Percentiles rank a stretch among this genome's conserved stretches.
Evolutionary conservation across 2,113 vertebrate species (phyloP).

Genomic region (Podilymbus podiceps): DNA sequence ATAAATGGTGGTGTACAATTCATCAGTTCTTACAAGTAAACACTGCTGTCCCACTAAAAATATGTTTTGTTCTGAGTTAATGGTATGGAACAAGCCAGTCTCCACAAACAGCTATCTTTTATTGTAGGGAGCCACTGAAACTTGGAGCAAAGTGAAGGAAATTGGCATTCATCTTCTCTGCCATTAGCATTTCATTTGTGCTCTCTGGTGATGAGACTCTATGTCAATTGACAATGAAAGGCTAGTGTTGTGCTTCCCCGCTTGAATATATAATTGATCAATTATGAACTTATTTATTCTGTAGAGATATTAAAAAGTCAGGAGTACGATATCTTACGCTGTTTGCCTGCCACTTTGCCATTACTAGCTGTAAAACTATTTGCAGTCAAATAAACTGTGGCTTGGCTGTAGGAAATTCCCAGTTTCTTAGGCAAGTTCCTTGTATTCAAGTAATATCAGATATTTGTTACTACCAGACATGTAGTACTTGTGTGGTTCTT

Average conservation of each 20-base stretch:
- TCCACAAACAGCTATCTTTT: constrained; percentile 78
- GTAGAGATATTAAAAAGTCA: not conserved
- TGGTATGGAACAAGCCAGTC: constrained; percentile 81
- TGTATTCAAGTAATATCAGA: not conserved
- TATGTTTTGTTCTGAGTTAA: constrained; percentile 84
- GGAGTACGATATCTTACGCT: not conserved
- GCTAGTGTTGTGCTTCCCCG: not conserved
- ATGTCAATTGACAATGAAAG: constrained; percentile 53
- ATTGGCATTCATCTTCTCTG: constrained; percentile 72
- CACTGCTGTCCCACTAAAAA: constrained; percentile 80
- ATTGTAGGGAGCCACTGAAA: constrained; percentile 74
- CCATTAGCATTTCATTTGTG: constrained; percentile 72
- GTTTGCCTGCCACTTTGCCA: not conserved
- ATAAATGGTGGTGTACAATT: constrained; percentile 76
- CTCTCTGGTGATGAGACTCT: constrained; percentile 49
- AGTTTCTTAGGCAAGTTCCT: constrained; percentile 7
- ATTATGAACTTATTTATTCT: constrained; percentile 25
- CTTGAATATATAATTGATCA: constrained; percentile 44
- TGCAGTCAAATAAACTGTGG: constrained; percentile 1
- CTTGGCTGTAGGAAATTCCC: not conserved
- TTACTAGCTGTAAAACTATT: not conserved
- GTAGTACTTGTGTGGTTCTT: not conserved
- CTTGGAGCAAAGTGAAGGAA: constrained; percentile 77
- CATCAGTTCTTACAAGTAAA: constrained; percentile 81
- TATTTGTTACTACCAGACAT: not conserved